A percentile compares a stretch with the other conserved stretches of the same genome.
Conservation (phyloP, 2,113 vertebrate species). For the Zosterops pallidus region DNA sequence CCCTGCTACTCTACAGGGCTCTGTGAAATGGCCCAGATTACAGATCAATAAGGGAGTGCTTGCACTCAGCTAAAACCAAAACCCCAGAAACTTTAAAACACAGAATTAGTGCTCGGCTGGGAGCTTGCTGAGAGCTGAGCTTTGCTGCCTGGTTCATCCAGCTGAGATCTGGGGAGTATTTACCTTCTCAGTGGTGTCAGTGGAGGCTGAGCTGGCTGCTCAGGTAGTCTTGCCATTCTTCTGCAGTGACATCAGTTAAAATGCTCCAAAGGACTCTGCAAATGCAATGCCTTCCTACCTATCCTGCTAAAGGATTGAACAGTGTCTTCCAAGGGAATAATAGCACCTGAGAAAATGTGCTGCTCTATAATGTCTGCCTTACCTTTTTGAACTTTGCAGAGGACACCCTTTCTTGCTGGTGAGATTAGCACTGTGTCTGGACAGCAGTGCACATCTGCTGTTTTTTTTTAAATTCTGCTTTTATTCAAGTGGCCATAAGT, state of each 20-base stretch:
- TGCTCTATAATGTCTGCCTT: not conserved
- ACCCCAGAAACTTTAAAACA: not conserved
- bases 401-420: not conserved
- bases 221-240: not conserved
- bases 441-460: accelerated
- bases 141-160: not conserved
- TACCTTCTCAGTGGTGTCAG: not conserved
- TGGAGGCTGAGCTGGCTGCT: not conserved
- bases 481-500: accelerated
- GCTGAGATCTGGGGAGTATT: not conserved
- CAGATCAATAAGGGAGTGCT: not conserved
- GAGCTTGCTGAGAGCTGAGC: not conserved
- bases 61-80: not conserved
- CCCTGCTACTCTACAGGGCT: not conserved
- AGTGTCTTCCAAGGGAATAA: not conserved
- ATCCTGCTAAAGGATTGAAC: not conserved
- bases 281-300: not conserved
- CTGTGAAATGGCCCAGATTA: constrained; percentile 4
- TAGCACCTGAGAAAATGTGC: not conserved
- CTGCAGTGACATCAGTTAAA: not conserved
- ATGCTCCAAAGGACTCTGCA: not conserved
- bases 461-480: not conserved
- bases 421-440: accelerated
- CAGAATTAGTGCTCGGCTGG: not conserved
- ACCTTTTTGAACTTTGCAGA: not conserved